Base-by-base conservation (phyloP, 2,113 vertebrate species). In the Cyprinodon variegatus region DNA sequence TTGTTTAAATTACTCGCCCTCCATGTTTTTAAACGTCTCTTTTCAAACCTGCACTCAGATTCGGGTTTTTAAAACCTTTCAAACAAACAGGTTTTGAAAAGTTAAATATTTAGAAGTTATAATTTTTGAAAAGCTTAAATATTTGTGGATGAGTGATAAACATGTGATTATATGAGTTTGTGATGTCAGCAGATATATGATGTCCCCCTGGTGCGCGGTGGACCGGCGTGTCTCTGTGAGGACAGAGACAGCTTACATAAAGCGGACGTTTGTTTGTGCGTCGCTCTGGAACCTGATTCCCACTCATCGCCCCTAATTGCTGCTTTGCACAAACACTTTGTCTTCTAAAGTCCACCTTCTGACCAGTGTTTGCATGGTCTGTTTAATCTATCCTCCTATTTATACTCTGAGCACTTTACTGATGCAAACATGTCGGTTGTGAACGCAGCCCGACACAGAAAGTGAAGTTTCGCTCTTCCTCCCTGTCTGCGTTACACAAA, bases 231-330 rank as follows among this genome's bases (percentile, higher is more conserved):
- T 77, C 48, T 61, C 45, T 11, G 50, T 20, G 70, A 17, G 37
- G 10, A 0, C 4, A 4, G 57, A 40, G 62, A 70, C 77, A 59
- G 74, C 17, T 76, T 70, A 40, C 64, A 15, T 53, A 61, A 76
- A 70, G 13, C 20, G 20, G n/a, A 4, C 9, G 45, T 4, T 65
- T 78, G 66, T 80, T 72, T 86, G 79, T 79, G 70, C 40, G 2
- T 67, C 11, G 46, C 0, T 0, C n/a, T 11, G 71, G 43, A 78
- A 78, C 45, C 39, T 65, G 80, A 83, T 20, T 78, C 78, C 72
- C 53, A 20, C 11, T 10, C 59, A 7, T 61, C 48, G 43, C 78
- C 74, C 72, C 41, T 86, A 82, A 88, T 86, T 84, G 84, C 65
- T 71, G 77, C 79, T 60, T 70, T 65, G 37, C 41, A 75, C 78